Evolutionary conservation across 2,113 vertebrate species (phyloP), one percentile per base, ranked within the genome.

Genomic region (Cinclus mexicanus): DNA sequence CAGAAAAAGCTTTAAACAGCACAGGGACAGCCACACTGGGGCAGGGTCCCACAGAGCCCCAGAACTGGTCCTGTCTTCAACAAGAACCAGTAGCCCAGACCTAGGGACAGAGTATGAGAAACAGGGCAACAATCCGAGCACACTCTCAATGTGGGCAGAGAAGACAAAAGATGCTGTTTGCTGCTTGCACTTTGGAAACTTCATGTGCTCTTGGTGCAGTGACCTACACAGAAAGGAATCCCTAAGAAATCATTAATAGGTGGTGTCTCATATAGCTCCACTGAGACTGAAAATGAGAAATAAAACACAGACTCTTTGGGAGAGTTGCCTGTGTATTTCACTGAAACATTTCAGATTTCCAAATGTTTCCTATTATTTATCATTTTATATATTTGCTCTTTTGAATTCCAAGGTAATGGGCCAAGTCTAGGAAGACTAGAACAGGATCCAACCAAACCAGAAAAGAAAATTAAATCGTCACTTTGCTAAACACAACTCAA

Each of bases 341-440:
- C 74, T 55, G 81, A 93, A 88, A 79, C 86, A 35, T 87, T 95
- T 94, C 60, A 96, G 72, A 92, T 69, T 94, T 92, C 86, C 92
- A 96, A 96, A 59, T 94, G 80, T 95, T 95, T 92, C 89, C 92
- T 95, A 95, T 95, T 93, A 95, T 92, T 96, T 95, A 94, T 90
- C 83, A 83, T 89, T 97, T 96, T 96, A 95, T 85, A 56, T 93
- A 93, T 91, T 95, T 94, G 47, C 37, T 94, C 81, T 94, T 96
- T 90, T 83, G 67, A 87, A 93, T 95, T 90, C 81, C 84, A 85
- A 95, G 78, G 60, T 87, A 95, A 96, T 42, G 69, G 88, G 88
- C 91, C 91, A 95, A 89, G 90, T 90, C 87, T 88, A 93, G 77
- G 78, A 97, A 90, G 64, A 90, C 83, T 50, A 89, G 64, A 94